These are phyloP conservation scores for Myotis brandtii DNA, from an alignment of 2,113 vertebrate species.

Conservation along the genomic window DNA sequence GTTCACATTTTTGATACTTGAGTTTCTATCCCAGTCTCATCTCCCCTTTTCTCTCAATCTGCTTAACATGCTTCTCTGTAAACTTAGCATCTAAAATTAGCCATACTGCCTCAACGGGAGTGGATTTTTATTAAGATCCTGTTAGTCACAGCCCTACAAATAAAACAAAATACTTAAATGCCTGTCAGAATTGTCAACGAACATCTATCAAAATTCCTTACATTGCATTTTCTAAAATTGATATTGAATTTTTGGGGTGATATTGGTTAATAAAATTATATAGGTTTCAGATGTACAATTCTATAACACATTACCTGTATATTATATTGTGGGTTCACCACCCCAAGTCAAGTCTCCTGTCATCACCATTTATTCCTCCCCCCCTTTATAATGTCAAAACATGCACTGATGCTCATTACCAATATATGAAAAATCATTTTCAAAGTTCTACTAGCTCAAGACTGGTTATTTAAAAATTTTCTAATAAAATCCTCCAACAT, in stretches of 20 bases:
- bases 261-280: background rate
- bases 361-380: background rate
- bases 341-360: background rate
- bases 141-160: background rate
- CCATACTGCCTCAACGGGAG: background rate
- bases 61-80: background rate
- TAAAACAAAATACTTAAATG: background rate
- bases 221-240: background rate
- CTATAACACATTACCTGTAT: background rate
- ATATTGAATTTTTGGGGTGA: background rate
- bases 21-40: background rate
- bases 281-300: background rate
- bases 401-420: background rate
- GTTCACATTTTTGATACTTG: background rate
- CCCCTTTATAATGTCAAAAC: background rate
- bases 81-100: slow-evolving; percentile 4
- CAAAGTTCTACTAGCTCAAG: background rate
- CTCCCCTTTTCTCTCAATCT: slow-evolving; percentile 10
- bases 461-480: background rate
- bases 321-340: background rate
- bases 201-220: background rate
- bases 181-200: background rate
- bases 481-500: background rate
- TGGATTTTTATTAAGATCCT: background rate
- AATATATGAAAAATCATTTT: slow-evolving; percentile 25